phyloP scores from a whole-genome alignment of 2,113 vertebrate species.

The Prinia subflava region DNA sequence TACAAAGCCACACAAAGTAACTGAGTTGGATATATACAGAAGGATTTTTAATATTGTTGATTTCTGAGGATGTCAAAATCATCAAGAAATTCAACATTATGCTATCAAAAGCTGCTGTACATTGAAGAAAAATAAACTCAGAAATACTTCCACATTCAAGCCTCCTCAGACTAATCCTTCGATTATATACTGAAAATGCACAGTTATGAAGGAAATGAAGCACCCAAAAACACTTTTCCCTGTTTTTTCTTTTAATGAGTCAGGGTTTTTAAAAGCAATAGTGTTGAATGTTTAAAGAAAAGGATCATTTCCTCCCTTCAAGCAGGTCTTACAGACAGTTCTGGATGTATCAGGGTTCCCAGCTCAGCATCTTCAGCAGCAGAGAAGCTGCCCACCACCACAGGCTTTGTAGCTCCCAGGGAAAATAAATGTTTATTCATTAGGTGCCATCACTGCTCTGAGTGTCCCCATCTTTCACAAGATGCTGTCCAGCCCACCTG shows the following conservation, averaged over 20 bases:
- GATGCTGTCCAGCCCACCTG: not conserved
- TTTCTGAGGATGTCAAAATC: not conserved
- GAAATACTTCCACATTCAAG: not conserved
- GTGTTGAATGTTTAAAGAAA: not conserved
- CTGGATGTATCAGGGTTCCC: not conserved
- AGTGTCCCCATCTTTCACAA: not conserved
- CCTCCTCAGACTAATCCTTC: not conserved
- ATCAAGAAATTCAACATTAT: not conserved
- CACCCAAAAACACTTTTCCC: not conserved
- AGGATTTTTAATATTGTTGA: not conserved
- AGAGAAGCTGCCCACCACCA: not conserved
- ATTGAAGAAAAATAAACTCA: not conserved
- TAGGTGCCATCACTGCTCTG: not conserved
- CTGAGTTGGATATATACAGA: not conserved
- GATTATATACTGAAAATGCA: not conserved
- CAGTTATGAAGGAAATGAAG: not conserved
- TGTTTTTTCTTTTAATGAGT: not conserved
- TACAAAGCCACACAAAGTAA: not conserved
- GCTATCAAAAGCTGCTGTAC: not conserved
- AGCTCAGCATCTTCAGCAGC: not conserved
- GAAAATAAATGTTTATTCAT: accelerated
- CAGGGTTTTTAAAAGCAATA: not conserved
- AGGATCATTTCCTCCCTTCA: not conserved
- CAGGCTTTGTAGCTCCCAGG: not conserved
- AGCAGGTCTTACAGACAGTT: not conserved